Evolutionary conservation across 2,888 invertebrate genomes (phyloP).

Genomic region (Ochlodes sylvanus): DNA sequence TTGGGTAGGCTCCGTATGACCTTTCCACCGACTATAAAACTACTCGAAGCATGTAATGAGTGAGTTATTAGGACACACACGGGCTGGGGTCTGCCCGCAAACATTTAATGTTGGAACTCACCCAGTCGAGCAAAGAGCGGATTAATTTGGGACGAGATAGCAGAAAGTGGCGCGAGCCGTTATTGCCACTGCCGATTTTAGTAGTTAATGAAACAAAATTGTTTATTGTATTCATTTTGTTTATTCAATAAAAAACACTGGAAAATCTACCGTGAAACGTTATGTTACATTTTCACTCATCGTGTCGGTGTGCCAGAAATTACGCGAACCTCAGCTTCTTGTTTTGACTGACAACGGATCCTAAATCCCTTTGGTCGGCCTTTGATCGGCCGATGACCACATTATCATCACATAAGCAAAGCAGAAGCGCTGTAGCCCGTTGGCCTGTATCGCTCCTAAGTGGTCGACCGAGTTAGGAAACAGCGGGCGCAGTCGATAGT

Average conservation of each 20-base stretch:
- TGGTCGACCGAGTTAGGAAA: too few relatives aligned
- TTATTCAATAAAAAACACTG: background rate
- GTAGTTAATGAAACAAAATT: background rate
- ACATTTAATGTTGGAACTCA: constrained; percentile 16
- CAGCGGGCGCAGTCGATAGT: too few relatives aligned
- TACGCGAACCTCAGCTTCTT: too few relatives aligned
- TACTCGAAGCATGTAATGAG: constrained; percentile 3
- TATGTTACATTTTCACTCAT: too few relatives aligned
- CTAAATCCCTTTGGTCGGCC: too few relatives aligned
- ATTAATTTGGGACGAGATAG: constrained; percentile 25
- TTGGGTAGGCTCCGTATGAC: background rate
- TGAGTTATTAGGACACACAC: constrained; percentile 7
- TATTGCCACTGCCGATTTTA: background rate
- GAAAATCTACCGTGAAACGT: too few relatives aligned
- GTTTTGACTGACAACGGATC: too few relatives aligned
- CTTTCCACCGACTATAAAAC: background rate
- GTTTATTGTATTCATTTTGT: background rate
- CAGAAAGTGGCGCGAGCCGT: background rate
- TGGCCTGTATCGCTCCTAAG: too few relatives aligned
- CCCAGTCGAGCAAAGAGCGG: background rate
- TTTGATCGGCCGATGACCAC: too few relatives aligned
- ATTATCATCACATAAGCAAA: too few relatives aligned
- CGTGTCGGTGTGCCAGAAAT: too few relatives aligned
- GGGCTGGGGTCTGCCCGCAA: background rate
- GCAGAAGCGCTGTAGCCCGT: too few relatives aligned